phyloP scores from a whole-genome alignment of 2,113 vertebrate species.

The Rhabdornis inornatus region DNA sequence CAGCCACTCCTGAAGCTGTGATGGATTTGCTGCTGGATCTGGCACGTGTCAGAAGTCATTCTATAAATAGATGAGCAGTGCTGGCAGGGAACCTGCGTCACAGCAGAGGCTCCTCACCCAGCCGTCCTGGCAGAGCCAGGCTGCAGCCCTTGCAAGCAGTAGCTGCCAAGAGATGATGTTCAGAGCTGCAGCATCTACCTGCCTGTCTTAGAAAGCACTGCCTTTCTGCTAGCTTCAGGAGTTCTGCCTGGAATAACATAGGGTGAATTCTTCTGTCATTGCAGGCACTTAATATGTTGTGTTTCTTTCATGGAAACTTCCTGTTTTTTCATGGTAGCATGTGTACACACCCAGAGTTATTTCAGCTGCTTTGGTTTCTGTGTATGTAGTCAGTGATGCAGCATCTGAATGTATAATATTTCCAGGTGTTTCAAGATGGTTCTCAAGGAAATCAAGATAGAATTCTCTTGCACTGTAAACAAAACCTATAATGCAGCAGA shows the following conservation, averaged over 20 bases:
- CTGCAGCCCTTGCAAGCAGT: not conserved
- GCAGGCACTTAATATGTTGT: not conserved
- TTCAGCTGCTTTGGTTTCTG: not conserved
- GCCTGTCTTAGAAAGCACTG: not conserved
- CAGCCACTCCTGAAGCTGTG: not conserved
- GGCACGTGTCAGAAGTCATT: not conserved
- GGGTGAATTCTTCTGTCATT: not conserved
- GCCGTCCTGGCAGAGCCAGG: not conserved
- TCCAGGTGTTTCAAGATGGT: not conserved
- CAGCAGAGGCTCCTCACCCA: not conserved
- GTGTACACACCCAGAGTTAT: not conserved
- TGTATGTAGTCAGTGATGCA: not conserved
- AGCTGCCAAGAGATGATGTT: not conserved
- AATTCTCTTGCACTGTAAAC: not conserved
- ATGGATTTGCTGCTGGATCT: not conserved
- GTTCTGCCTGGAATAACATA: not conserved
- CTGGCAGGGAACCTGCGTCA: conserved; percentile 21
- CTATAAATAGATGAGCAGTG: conserved; percentile 30
- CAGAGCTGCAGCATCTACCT: not conserved
- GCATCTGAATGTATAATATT: not conserved
- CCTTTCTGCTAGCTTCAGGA: not conserved
- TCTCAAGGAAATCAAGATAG: not conserved
- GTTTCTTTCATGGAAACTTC: not conserved
- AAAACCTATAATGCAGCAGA: not conserved
- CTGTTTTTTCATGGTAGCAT: not conserved